Evolutionary conservation across 2,797 vertebrate species (phyloP).

Genomic region (Sebastolobus altivelis): DNA sequence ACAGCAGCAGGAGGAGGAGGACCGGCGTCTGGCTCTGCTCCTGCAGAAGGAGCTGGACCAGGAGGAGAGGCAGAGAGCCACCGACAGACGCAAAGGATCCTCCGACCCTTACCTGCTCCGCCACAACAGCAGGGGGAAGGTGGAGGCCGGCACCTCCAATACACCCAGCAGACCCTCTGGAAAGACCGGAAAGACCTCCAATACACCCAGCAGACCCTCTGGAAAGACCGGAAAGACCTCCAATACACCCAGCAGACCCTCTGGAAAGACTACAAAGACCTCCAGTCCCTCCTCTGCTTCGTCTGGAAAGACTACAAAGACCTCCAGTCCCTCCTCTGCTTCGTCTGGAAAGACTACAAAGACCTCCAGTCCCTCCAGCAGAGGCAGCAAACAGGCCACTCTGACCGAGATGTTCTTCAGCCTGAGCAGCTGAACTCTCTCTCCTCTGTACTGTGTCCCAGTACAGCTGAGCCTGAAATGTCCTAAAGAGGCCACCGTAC

Average conservation of each 20-base stretch:
- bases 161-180: background rate
- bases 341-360: background rate
- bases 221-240: background rate
- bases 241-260: background rate
- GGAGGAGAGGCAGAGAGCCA: slow-evolving; percentile 76
- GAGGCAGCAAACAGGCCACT: slow-evolving; percentile 69
- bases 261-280: background rate
- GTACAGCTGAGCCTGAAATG: background rate
- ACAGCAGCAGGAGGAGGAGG: slow-evolving; percentile 90
- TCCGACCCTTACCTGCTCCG: slow-evolving; percentile 87
- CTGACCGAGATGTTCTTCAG: slow-evolving; percentile 75
- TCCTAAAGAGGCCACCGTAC: background rate
- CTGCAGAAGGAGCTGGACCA: slow-evolving; percentile 89
- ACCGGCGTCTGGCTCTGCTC: slow-evolving; percentile 88
- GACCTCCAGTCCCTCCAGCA: slow-evolving; percentile 12
- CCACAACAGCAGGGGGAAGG: slow-evolving; percentile 33
- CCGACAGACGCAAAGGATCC: slow-evolving; percentile 90
- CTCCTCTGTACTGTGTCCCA: background rate
- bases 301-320: background rate
- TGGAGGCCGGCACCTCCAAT: background rate
- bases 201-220: background rate
- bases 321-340: background rate
- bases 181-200: background rate
- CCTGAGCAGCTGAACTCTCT: slow-evolving; percentile 55
- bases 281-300: background rate